Base-by-base conservation (phyloP, 2,797 vertebrate species). In the Urophycis tenuis region DNA sequence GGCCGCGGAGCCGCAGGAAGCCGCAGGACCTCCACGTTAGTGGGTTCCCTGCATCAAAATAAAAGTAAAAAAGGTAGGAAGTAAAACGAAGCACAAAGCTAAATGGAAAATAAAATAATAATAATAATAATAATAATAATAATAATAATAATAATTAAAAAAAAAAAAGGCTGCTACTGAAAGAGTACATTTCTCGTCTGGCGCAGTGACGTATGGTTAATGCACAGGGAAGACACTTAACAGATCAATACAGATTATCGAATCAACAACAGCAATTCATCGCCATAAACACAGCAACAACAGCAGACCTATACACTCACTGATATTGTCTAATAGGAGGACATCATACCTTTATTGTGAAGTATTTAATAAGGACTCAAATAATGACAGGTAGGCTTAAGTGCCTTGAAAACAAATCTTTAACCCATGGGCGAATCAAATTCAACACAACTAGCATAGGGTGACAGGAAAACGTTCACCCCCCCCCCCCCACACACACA, bases 251-350 rank as follows among this genome's bases (percentile, higher is more conserved):
- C 35, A 17, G 19, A 34, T 35, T 34, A 74, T 32, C 64, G 67
- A 80, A 71, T 77, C 67, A 60, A 64, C 75, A 53, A 71, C 60
- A 67, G 60, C 60, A 67, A 67, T 74, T 72, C 64, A 80, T 80
- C 76, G 75, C 71, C 60, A 41, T 73, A 71, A 45, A 76, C 49
- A 76, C 39, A 36, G 19, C 15, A 41, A 19, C 71, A 33, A 69
- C 74, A 70, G 64, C 36, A 71, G 41, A 25, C 8, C 33, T 32
- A 72, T 35, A 36, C 71, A 33, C 70, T n/a, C 36, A 36, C 71
- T 7, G 35, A 25, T 12, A 7, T 17, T 67, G 25, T 29, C 60
- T 29, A 25, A 67, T 29, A 67, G 6, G 25, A 60, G 22, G 60
- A 67, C 60, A 67, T 67, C n/a, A 60, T 60, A 60, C 53, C 53